These are phyloP conservation scores for Macrotis lagotis DNA, from an alignment of 2,113 vertebrate species.

Conservation along the genomic window DNA sequence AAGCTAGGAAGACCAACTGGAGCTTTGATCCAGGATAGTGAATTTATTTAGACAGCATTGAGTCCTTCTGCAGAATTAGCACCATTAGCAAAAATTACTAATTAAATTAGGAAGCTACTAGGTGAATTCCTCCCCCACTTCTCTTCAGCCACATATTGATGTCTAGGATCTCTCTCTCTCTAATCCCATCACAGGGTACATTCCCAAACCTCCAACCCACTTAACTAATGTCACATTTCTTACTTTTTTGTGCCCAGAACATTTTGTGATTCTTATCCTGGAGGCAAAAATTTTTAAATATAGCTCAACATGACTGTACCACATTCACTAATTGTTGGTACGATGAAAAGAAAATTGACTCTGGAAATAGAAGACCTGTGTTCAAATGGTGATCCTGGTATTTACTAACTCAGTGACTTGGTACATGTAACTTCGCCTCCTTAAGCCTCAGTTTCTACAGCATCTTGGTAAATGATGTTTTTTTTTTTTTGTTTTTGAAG, in stretches of 20 bases:
- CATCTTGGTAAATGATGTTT: neutral
- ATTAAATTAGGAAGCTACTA: neutral
- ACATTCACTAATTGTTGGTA: neutral
- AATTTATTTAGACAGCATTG: neutral
- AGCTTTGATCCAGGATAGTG: neutral
- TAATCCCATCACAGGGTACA: neutral
- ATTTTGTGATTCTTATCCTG: neutral
- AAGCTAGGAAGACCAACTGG: neutral
- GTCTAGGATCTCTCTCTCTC: neutral
- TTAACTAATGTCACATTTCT: neutral
- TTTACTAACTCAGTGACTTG: neutral
- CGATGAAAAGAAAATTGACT: neutral
- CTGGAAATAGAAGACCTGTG: neutral
- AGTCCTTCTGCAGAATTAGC: neutral
- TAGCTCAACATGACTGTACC: neutral
- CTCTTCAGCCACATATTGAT: neutral
- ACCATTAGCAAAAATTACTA: neutral
- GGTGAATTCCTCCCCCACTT: neutral
- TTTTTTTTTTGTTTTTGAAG: no score
- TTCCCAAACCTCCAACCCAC: neutral
- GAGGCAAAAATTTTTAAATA: neutral
- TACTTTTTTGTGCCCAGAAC: neutral
- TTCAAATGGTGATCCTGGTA: neutral
- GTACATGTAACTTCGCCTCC: neutral
- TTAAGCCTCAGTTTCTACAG: neutral